These are phyloP conservation scores for Trichonephila inaurata DNA, from an alignment of 1,140 invertebrate species.

Conservation along the genomic window DNA sequence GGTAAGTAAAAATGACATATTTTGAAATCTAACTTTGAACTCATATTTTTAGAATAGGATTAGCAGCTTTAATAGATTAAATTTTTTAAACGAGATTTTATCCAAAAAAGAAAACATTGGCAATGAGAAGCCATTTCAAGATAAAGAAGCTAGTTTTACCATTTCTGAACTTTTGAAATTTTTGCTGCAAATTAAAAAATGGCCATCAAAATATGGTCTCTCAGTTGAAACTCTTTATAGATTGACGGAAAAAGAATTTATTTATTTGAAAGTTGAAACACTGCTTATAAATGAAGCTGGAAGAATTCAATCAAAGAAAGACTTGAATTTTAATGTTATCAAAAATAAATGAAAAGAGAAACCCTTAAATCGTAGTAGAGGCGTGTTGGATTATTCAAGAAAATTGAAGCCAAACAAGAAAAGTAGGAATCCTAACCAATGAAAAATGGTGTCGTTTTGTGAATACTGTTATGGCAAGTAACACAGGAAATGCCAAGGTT, in stretches of 20 bases:
- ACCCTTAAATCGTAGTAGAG: not conserved
- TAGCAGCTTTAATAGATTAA: constrained; percentile 1
- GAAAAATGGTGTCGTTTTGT: not conserved
- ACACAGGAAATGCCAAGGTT: not conserved
- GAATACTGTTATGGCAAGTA: not conserved
- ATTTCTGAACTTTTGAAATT: not conserved
- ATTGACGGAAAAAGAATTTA: not conserved
- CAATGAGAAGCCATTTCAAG: not conserved
- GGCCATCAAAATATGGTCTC: not conserved
- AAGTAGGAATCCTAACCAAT: not conserved
- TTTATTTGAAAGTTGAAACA: not conserved
- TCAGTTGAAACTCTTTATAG: constrained; percentile 13
- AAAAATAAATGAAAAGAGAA: not conserved
- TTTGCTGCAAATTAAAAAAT: not conserved
- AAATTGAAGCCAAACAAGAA: not conserved
- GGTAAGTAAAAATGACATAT: not conserved
- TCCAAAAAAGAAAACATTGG: not conserved
- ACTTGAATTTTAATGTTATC: too few relatives aligned
- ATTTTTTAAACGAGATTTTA: not conserved
- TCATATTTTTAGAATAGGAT: too few relatives aligned
- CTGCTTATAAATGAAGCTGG: constrained; percentile 7
- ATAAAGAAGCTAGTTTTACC: constrained; percentile 1
- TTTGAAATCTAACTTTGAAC: not conserved
- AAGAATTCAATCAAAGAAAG: constrained; percentile 1
- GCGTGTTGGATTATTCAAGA: not conserved